Evolutionary conservation across 2,113 vertebrate genomes (phyloP).

Genomic region (Muscicapa adusta): DNA sequence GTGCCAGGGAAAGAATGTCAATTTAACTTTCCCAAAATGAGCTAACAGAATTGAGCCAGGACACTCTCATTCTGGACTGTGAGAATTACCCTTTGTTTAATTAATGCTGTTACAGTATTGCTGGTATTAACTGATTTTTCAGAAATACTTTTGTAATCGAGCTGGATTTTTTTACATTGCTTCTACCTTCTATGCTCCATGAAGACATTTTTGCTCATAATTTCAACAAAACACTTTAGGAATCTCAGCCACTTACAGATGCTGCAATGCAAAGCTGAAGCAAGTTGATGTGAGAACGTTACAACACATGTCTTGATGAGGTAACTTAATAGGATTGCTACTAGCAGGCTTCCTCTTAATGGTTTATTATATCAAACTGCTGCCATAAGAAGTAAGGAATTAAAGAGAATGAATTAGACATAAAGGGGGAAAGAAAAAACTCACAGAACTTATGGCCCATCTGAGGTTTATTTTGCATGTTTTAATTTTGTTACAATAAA

Average conservation of each 20-base stretch:
- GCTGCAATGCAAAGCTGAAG: neutral
- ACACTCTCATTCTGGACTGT: rapidly evolving
- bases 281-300: constrained; percentile 1
- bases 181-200: neutral
- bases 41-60: neutral
- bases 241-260: neutral
- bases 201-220: neutral
- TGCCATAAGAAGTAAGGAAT: constrained; percentile 21
- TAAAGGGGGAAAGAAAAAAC: neutral
- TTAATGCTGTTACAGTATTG: neutral
- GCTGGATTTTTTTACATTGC: neutral
- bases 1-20: neutral
- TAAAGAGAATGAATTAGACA: neutral
- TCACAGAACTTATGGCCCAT: neutral
- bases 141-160: neutral
- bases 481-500: neutral
- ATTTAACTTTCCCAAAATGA: neutral
- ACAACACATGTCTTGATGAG: constrained; percentile 9
- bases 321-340: constrained; percentile 39
- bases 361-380: constrained; percentile 24
- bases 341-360: neutral
- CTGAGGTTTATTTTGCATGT: neutral
- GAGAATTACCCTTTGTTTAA: neutral
- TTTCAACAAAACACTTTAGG: neutral
- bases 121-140: neutral